Evolutionary conservation across 2,797 vertebrate genomes (phyloP).

Genomic region (Botia kubotai): DNA sequence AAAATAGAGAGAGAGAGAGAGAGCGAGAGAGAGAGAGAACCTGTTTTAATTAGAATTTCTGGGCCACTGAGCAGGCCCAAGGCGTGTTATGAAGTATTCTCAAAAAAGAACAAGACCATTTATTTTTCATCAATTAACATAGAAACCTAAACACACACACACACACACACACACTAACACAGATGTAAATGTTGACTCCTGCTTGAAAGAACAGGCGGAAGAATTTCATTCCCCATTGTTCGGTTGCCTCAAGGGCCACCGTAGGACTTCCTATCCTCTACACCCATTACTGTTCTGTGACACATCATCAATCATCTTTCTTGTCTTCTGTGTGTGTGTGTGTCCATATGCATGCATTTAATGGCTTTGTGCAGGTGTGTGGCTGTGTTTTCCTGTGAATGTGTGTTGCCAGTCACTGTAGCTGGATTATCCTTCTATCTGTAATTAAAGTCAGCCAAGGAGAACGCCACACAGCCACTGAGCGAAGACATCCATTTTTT

Average conservation of each 20-base stretch:
- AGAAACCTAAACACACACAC: constrained; percentile 16
- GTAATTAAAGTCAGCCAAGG: constrained; percentile 49
- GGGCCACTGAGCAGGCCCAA: constrained; percentile 73
- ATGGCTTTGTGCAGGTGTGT: constrained; percentile 17
- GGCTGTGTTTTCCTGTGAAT: constrained; percentile 1
- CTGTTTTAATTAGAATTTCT: constrained; percentile 84
- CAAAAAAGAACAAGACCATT: constrained; percentile 64
- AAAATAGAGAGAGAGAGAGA: constrained; percentile 1
- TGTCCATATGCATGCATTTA: constrained; percentile 10
- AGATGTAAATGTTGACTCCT: constrained; percentile 21
- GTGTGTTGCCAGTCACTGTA: constrained; percentile 25
- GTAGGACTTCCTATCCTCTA: constrained; percentile 12
- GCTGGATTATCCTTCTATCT: constrained; percentile 48
- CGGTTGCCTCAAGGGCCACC: constrained; percentile 2
- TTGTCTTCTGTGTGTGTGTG: constrained; percentile 4
- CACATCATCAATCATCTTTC: constrained; percentile 36
- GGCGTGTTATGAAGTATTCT: constrained; percentile 71
- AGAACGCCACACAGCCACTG: constrained; percentile 32
- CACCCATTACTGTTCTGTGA: constrained; percentile 25
- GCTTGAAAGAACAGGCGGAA: neutral
- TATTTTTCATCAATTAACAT: constrained; percentile 70
- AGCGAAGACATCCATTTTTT: constrained; percentile 42
- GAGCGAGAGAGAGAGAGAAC: constrained; percentile 66
- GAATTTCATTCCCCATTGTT: neutral
- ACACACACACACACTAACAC: constrained; percentile 25